phyloP scores from a whole-genome alignment of 2,888 invertebrate species.

The Callimorpha dominula region DNA sequence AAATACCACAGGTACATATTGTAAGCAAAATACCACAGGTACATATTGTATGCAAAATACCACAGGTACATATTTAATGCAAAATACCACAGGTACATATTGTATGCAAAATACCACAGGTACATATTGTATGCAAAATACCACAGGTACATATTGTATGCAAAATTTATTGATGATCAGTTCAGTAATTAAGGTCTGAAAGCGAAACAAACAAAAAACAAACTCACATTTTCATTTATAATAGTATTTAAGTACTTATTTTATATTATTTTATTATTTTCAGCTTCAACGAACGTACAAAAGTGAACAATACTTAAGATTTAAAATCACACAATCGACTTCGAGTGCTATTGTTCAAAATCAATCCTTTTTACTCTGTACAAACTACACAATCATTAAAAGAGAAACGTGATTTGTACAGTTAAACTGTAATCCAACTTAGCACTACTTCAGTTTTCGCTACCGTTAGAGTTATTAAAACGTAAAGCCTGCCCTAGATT shows the following conservation, averaged over 20 bases:
- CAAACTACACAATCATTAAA: slow-evolving; percentile 16
- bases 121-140: too few relatives aligned
- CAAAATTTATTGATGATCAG: not conserved
- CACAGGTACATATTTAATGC: too few relatives aligned
- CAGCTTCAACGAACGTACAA: not conserved
- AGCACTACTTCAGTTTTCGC: slow-evolving; percentile 13
- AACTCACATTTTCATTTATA: not conserved
- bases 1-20: too few relatives aligned
- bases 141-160: too few relatives aligned
- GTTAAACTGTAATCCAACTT: slow-evolving; percentile 28
- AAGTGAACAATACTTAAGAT: not conserved
- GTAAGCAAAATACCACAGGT: too few relatives aligned
- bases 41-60: too few relatives aligned
- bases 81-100: too few relatives aligned
- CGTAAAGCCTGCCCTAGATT: slow-evolving; percentile 12
- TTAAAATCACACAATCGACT: slow-evolving; percentile 7
- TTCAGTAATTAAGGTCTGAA: not conserved
- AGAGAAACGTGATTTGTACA: slow-evolving; percentile 6
- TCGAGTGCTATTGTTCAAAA: slow-evolving; percentile 16
- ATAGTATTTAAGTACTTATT: not conserved
- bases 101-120: too few relatives aligned
- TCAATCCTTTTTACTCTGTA: slow-evolving; percentile 13
- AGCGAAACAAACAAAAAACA: not conserved
- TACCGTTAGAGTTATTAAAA: slow-evolving; percentile 25
- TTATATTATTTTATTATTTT: not conserved